Conservation (phyloP, 2,113 vertebrate species). For the Chinchilla lanigera region DNA sequence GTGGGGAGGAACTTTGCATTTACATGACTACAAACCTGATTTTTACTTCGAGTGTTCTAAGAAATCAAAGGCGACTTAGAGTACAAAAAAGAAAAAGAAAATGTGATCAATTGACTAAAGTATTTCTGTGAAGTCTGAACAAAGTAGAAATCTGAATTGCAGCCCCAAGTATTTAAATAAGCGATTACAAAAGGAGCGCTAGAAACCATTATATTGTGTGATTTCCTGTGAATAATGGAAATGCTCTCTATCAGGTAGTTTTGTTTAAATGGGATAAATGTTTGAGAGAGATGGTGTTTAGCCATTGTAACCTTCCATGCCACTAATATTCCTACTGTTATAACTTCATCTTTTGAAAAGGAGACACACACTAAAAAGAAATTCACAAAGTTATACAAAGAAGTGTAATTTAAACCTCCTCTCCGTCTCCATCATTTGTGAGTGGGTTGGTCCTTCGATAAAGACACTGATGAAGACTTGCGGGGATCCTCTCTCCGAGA, state of each 20-base stretch:
- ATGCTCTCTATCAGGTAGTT: constrained; percentile 86
- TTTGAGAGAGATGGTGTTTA: constrained; percentile 85
- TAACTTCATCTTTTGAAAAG: constrained; percentile 84
- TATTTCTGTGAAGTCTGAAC: constrained; percentile 85
- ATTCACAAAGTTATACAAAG: constrained; percentile 83
- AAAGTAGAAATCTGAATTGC: constrained; percentile 87
- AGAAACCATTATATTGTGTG: constrained; percentile 86
- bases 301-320: constrained; percentile 85
- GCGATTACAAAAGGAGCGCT: constrained; percentile 87
- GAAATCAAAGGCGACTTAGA: constrained; percentile 84
- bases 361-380: constrained; percentile 82
- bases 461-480: constrained; percentile 85
- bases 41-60: constrained; percentile 81
- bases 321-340: constrained; percentile 83
- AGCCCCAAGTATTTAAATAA: constrained; percentile 88
- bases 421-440: constrained; percentile 77
- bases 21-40: constrained; percentile 76
- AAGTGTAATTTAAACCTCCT: constrained; percentile 81
- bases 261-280: constrained; percentile 88
- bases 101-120: constrained; percentile 84
- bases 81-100: constrained; percentile 84
- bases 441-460: constrained; percentile 82
- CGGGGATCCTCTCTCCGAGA: constrained; percentile 84
- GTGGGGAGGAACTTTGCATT: constrained; percentile 57
- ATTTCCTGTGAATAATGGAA: constrained; percentile 88